Base-by-base conservation (phyloP, 2,797 vertebrate species). In the Nannoperca obscura region DNA sequence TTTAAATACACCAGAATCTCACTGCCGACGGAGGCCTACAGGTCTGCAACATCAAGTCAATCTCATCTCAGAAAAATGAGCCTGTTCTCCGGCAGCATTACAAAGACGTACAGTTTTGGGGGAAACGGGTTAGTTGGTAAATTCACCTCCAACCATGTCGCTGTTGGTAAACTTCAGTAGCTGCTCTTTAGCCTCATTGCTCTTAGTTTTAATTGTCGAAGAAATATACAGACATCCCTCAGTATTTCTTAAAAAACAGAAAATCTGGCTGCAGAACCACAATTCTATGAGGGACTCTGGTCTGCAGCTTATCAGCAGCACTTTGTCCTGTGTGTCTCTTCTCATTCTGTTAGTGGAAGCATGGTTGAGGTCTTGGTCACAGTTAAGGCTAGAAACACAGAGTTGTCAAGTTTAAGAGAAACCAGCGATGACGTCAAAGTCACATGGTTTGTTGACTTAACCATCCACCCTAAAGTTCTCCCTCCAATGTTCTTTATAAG, bases 1-100 rank as follows among this genome's bases (percentile, higher is more conserved):
- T 47, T 76, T 40, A 78, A 75, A 78, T 60, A 66, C n/a, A 71
- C 30, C 38, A 22, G 54, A 3, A 20, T 54, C 46, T 10, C 12
- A n/a, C 54, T 15, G 13, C 42, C 64, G 5, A 13, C 19, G 3
- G 22, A 59, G 49, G 53, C 55, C 61, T 38, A 4, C 30, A 71
- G 59, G 20, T 78, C 69, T 47, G 44, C 1, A 66, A 38, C n/a
- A 78, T 15, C 55, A 10, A 76, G 57, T 22, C 17, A 49, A 49
- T 55, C 46, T 22, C 22, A 22, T 32, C 49, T 54, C 50, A 64
- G 46, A 40, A 71, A 74, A 32, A 36, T 19, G 2, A 42, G 17
- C 30, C 8, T 30, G 27, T 42, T 57, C 60, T 59, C 46, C 38
- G 32, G 42, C 19, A n/a, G 20, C n/a, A 44, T 20, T 6, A 24